Evolutionary conservation across 2,113 vertebrate genomes (phyloP).

Genomic region (Tachysurus vachellii): DNA sequence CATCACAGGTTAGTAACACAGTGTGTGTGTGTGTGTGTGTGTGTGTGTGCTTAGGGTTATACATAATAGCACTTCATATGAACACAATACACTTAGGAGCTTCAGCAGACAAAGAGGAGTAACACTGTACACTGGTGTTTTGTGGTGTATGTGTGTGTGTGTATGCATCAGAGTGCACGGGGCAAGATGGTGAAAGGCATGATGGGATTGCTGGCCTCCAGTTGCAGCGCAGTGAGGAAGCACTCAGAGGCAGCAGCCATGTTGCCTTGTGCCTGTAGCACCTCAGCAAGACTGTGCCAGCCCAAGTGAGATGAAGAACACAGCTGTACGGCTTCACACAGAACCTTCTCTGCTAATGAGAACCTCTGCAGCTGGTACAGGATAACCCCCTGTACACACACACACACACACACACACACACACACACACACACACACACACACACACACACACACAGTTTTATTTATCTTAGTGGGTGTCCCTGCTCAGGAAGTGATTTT

Average conservation of each 20-base stretch:
- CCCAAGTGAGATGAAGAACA: constrained; percentile 96
- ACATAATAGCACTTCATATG: neutral
- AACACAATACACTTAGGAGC: neutral
- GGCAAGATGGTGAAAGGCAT: constrained; percentile 98
- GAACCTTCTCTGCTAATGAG: constrained; percentile 93
- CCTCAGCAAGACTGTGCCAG: constrained; percentile 96
- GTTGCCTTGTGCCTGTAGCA: constrained; percentile 95
- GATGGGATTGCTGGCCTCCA: constrained; percentile 95
- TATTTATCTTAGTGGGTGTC: neutral
- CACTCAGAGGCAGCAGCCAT: constrained; percentile 90
- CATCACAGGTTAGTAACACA: neutral
- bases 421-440: constrained; percentile 3
- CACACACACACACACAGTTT: neutral
- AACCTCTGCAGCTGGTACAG: constrained; percentile 93
- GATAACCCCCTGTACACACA: constrained; percentile 81
- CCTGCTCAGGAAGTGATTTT: neutral
- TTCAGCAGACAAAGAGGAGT: neutral
- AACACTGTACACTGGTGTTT: neutral
- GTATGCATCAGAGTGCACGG: constrained; percentile 79
- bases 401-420: constrained; percentile 13
- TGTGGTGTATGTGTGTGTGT: neutral
- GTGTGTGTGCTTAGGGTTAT: neutral
- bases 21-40: constrained; percentile 7
- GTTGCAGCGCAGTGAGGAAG: constrained; percentile 93
- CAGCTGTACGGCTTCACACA: constrained; percentile 94